These are phyloP conservation scores for Ianthella basta DNA, from an alignment of 37 sponge, comb jelly and placozoan species.

Conservation along the genomic window DNA sequence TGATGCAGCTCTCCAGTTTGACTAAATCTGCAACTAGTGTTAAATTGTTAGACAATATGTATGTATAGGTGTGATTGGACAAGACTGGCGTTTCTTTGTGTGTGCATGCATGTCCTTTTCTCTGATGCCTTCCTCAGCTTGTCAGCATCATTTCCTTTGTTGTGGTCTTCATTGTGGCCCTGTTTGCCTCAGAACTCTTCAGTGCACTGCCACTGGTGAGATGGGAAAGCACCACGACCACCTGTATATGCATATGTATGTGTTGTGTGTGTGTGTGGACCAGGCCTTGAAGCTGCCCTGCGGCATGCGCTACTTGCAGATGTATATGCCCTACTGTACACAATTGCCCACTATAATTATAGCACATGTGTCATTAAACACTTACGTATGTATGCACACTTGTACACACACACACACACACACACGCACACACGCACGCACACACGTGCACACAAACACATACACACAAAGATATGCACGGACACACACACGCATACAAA, in stretches of 20 bases:
- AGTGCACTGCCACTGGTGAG: conserved; percentile 73
- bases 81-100: no score
- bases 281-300: no score
- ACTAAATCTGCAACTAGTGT: no score
- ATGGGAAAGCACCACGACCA: not conserved
- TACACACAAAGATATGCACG: not conserved
- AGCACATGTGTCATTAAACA: no score
- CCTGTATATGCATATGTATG: not conserved
- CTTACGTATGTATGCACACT: not conserved
- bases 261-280: no score
- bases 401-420: conserved; percentile 6
- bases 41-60: no score
- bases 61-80: no score
- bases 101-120: no score
- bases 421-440: conserved; percentile 10
- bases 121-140: conserved; percentile 24
- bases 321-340: no score
- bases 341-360: no score
- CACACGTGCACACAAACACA: not conserved
- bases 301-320: no score
- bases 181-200: conserved; percentile 63
- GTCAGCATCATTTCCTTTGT: conserved; percentile 67
- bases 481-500: not conserved
- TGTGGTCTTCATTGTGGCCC: conserved; percentile 63
- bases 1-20: no score